Evolutionary conservation across 2,113 vertebrate genomes (phyloP).

Genomic region (Eublepharis macularius): DNA sequence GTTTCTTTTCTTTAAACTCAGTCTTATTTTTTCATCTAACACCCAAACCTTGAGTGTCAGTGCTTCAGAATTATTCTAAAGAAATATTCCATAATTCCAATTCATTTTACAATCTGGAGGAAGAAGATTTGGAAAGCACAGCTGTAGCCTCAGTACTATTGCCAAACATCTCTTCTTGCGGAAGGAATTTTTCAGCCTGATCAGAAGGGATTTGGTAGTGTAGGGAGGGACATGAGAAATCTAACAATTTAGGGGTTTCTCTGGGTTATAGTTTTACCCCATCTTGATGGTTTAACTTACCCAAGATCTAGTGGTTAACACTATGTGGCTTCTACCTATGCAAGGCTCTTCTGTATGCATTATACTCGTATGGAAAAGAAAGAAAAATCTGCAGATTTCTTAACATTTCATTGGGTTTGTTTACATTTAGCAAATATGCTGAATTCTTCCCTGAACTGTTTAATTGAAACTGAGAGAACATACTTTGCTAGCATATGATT

Average conservation of each 20-base stretch:
- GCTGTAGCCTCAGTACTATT: background rate
- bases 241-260: background rate
- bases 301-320: background rate
- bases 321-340: background rate
- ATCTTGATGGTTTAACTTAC: too few relatives aligned
- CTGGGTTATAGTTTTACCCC: background rate
- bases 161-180: background rate
- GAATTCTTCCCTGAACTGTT: background rate
- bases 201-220: too few relatives aligned
- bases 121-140: too few relatives aligned
- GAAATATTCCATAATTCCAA: background rate
- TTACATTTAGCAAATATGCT: background rate
- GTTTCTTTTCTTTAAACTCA: background rate
- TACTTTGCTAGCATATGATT: background rate
- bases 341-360: background rate
- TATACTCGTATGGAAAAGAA: background rate
- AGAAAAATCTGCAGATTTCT: background rate
- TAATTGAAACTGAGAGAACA: background rate
- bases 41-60: background rate
- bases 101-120: background rate
- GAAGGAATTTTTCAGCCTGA: background rate
- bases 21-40: background rate
- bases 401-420: background rate
- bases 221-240: background rate
- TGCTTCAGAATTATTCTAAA: background rate